phyloP scores from a whole-genome alignment of 2,113 vertebrate genomes.

The Seriola rivoliana region DNA sequence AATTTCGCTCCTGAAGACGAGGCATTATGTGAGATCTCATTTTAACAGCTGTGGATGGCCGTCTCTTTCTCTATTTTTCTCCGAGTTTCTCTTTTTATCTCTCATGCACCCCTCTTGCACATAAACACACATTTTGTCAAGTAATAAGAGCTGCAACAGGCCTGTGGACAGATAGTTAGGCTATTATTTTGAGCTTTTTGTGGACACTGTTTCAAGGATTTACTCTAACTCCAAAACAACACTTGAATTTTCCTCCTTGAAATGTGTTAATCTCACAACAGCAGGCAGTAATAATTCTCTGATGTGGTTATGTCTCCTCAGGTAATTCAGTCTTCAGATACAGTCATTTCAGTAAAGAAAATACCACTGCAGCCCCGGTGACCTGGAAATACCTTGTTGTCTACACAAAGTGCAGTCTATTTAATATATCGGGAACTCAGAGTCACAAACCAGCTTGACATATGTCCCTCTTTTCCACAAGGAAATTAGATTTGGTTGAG shows the following conservation, averaged over 20 bases:
- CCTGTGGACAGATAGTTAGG: background rate
- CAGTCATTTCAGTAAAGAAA: background rate
- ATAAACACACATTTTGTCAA: background rate
- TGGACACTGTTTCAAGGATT: background rate
- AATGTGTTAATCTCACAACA: slow-evolving; percentile 6
- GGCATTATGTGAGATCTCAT: slow-evolving; percentile 11
- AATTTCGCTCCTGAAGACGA: background rate
- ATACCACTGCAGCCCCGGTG: background rate
- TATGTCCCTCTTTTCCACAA: background rate
- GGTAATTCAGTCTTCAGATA: background rate
- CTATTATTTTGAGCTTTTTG: slow-evolving; percentile 2
- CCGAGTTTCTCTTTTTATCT: background rate
- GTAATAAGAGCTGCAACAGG: background rate
- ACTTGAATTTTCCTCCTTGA: background rate
- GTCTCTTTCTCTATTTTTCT: background rate
- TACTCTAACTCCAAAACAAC: background rate
- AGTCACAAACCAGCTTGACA: background rate
- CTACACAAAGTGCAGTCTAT: background rate
- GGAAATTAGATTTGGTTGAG: background rate
- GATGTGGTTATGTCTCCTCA: background rate
- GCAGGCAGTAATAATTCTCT: background rate
- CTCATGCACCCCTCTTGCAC: background rate
- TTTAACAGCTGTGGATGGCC: background rate
- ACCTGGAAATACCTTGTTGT: background rate
- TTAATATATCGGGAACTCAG: background rate